A percentile compares a stretch with the other conserved stretches of the same genome.
These are phyloP conservation scores for Tolmerus cingulatus DNA, from an alignment of 2,888 invertebrate genomes.

Conservation along the genomic window DNA sequence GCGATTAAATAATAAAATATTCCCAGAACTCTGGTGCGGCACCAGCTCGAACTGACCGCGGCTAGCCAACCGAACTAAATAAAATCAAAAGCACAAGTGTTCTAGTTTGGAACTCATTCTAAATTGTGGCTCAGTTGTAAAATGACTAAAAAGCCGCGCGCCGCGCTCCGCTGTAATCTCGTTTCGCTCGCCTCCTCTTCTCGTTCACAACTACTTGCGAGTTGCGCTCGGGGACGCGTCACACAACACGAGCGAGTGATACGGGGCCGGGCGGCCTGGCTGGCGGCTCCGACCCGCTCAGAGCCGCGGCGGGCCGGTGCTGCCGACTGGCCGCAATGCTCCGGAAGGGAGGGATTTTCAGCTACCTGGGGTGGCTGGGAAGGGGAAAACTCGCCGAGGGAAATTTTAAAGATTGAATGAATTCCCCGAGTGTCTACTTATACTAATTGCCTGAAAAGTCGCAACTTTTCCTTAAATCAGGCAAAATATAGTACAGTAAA, in stretches of 20 bases:
- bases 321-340: background rate
- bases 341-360: background rate
- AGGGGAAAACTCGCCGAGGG: background rate
- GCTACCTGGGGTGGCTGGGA: background rate
- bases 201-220: conserved; percentile 25
- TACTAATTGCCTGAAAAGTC: too few species aligned
- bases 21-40: background rate
- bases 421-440: background rate
- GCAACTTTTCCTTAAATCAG: too few species aligned
- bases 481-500: too few species aligned
- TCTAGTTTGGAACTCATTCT: conserved; percentile 55
- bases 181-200: conserved; percentile 39
- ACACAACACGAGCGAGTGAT: background rate
- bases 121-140: conserved; percentile 47
- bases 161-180: background rate
- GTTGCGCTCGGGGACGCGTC: background rate
- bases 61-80: conserved; percentile 57
- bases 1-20: background rate
- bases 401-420: background rate
- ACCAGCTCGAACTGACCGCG: conserved; percentile 7
- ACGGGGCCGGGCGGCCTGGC: background rate
- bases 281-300: background rate
- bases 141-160: conserved; percentile 43
- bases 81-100: conserved; percentile 62
- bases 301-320: background rate